Percentiles rank a stretch among this genome's conserved stretches.
phyloP scores from a whole-genome alignment of 2,888 invertebrate species.

The Lordiphosa andalusiaca region DNA sequence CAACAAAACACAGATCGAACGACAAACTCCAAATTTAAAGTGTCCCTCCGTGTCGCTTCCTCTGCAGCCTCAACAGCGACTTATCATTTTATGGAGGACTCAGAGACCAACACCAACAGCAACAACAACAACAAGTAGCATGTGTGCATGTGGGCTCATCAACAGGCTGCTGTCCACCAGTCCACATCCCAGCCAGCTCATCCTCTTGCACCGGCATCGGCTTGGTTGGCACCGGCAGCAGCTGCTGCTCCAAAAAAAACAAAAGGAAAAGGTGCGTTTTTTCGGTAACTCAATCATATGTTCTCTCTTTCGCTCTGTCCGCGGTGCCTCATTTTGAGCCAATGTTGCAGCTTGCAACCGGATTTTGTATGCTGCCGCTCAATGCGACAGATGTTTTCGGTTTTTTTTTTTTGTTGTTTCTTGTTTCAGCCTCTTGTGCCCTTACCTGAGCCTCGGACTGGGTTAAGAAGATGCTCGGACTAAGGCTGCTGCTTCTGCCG shows the following conservation, averaged over 20 bases:
- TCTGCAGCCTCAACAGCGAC: conserved; percentile 14
- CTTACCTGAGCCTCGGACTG: conserved; percentile 29
- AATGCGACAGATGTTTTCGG: conserved; percentile 64
- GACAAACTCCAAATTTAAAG: too few species aligned
- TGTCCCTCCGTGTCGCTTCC: too few species aligned
- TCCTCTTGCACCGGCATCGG: conserved; percentile 18
- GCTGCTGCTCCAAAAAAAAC: conserved; percentile 44
- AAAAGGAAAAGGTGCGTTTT: conserved; percentile 60
- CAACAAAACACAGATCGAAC: too few species aligned
- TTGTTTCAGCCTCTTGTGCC: conserved; percentile 21
- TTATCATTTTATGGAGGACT: conserved; percentile 26
- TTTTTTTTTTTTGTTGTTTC: too few species aligned
- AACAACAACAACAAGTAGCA: conserved; percentile 23
- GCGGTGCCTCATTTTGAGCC: conserved; percentile 47
- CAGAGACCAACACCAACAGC: conserved; percentile 2
- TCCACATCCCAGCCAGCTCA: conserved; percentile 22
- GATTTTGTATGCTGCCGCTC: conserved; percentile 49
- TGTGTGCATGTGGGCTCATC: conserved; percentile 28
- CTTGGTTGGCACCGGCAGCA: conserved; percentile 30
- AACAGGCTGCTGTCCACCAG: conserved; percentile 2
- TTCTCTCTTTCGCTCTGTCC: conserved; percentile 40
- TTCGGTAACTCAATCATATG: conserved; percentile 66
- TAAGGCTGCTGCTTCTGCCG: conserved; percentile 39
- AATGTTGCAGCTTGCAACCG: conserved; percentile 69
- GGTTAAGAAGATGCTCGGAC: conserved; percentile 35